phyloP scores from a whole-genome alignment of 2,888 invertebrate species.

The Rotaria sp. region DNA sequence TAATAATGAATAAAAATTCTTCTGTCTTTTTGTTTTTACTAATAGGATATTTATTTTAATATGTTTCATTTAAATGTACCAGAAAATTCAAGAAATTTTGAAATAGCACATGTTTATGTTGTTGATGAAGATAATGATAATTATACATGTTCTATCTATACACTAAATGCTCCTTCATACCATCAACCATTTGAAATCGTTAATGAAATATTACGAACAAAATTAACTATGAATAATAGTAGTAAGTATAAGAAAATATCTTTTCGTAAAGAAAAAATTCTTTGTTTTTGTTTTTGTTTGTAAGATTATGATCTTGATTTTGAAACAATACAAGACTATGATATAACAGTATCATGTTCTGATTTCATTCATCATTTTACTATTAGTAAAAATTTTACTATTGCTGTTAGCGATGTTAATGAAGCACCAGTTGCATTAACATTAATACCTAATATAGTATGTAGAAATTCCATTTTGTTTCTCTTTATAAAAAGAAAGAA shows the following conservation, averaged over 20 bases:
- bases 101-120: not conserved
- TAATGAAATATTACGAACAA: not conserved
- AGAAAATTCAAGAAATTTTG: not conserved
- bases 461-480: not conserved
- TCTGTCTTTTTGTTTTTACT: not conserved
- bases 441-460: not conserved
- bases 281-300: too few relatives aligned
- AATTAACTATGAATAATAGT: not conserved
- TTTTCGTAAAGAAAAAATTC: too few relatives aligned
- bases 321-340: not conserved
- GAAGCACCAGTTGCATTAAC: not conserved
- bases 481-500: too few relatives aligned
- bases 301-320: not conserved
- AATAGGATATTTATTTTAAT: not conserved
- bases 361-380: conserved; percentile 13
- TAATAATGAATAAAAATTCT: not conserved
- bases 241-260: not conserved
- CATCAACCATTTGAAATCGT: conserved; percentile 1
- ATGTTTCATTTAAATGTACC: not conserved
- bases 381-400: not conserved
- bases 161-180: not conserved
- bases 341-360: not conserved
- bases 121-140: not conserved
- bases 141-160: not conserved
- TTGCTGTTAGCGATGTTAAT: not conserved